phyloP scores from a whole-genome alignment of 2,113 vertebrate genomes.

The Brachionichthys hirsutus region DNA sequence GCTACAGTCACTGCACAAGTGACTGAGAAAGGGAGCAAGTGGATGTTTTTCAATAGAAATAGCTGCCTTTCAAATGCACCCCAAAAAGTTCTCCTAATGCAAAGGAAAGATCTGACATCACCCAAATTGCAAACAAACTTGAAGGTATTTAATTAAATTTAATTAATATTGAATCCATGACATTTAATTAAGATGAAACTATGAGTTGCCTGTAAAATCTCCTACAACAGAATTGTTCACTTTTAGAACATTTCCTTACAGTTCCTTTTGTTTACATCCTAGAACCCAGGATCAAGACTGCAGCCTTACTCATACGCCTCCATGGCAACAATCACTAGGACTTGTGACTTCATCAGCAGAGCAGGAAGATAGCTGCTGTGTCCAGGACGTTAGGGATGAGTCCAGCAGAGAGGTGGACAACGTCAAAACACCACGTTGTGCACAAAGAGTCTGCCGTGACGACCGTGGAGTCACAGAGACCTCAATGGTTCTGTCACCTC shows the following conservation, averaged over 20 bases:
- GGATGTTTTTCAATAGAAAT: no score
- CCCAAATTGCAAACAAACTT: no score
- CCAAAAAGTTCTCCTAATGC: no score
- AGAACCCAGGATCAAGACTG: slow-evolving; percentile 42
- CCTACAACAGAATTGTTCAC: background rate
- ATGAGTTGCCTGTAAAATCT: no score
- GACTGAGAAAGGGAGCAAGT: no score
- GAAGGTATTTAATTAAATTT: no score
- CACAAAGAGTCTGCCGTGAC: background rate
- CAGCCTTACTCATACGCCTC: slow-evolving; percentile 44
- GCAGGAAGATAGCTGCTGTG: slow-evolving; percentile 51
- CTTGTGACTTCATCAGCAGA: slow-evolving; percentile 70
- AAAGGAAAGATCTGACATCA: no score
- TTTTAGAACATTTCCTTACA: background rate
- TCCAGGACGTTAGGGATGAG: slow-evolving; percentile 23
- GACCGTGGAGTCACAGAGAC: slow-evolving; percentile 1
- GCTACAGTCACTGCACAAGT: no score
- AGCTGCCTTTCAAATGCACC: no score
- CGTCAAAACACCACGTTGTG: background rate
- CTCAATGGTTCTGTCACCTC: background rate
- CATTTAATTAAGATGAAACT: no score
- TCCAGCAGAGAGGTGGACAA: slow-evolving; percentile 7
- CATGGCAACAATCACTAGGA: slow-evolving; percentile 66
- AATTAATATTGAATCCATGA: no score
- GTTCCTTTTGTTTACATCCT: slow-evolving; percentile 8